A percentile compares a stretch with the other conserved stretches of the same genome.
phyloP scores from a whole-genome alignment of 2,888 invertebrate genomes.

The Polyommatus iphigenia region DNA sequence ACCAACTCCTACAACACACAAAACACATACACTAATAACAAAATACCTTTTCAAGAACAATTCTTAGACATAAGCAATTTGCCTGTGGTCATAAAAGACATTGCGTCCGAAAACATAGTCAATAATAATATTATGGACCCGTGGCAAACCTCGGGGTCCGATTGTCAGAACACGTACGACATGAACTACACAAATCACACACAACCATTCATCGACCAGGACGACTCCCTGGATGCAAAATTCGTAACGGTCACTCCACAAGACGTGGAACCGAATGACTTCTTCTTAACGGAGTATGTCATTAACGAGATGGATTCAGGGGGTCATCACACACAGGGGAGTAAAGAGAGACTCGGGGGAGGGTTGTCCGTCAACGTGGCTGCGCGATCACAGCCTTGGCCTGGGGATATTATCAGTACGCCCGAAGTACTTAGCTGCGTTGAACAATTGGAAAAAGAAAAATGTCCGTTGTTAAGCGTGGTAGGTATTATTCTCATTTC shows the following conservation, averaged over 20 bases:
- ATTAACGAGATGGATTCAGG: constrained; percentile 47
- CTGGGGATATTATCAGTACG: constrained; percentile 63
- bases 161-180: constrained; percentile 56
- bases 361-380: constrained; percentile 61
- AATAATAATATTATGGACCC: constrained; percentile 48
- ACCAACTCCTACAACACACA: constrained; percentile 49
- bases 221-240: constrained; percentile 67
- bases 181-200: constrained; percentile 55
- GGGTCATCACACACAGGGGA: constrained; percentile 8
- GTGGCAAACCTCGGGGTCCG: constrained; percentile 52
- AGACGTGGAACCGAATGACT: constrained; percentile 64
- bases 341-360: constrained; percentile 33
- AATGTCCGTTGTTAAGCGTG: constrained; percentile 50
- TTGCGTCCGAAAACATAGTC: constrained; percentile 55
- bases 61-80: constrained; percentile 64
- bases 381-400: constrained; percentile 52
- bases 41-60: constrained; percentile 57
- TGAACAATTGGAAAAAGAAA: constrained; percentile 71
- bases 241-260: constrained; percentile 62
- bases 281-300: constrained; percentile 59
- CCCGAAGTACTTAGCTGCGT: constrained; percentile 72
- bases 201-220: constrained; percentile 67
- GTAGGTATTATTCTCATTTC: constrained; percentile 48
- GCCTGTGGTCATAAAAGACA: constrained; percentile 66
- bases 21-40: constrained; percentile 47